Percentiles rank a stretch among this genome's conserved stretches.
Evolutionary conservation across 2,888 invertebrate species (phyloP).

Genomic region (Meghimatium bilineatum): DNA sequence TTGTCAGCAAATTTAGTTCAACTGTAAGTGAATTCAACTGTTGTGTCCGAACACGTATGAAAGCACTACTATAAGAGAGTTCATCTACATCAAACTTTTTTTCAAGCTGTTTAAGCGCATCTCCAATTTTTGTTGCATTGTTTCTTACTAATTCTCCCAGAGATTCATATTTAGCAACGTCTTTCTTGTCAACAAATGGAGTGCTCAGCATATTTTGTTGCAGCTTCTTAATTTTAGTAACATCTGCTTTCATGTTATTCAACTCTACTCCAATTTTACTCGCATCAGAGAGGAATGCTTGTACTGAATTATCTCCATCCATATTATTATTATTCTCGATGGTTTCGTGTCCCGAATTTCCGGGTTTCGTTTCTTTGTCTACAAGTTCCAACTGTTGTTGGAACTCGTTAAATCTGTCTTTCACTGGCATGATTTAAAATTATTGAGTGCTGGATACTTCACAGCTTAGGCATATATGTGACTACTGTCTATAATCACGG

Average conservation of each 20-base stretch:
- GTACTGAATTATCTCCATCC: constrained; percentile 57
- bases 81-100: constrained; percentile 39
- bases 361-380: constrained; percentile 39
- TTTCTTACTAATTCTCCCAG: constrained; percentile 58
- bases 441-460: too few relatives aligned
- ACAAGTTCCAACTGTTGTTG: constrained; percentile 57
- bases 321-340: constrained; percentile 51
- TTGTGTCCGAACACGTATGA: constrained; percentile 50
- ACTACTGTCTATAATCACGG: constrained; percentile 2
- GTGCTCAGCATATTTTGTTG: constrained; percentile 62
- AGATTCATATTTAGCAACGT: constrained; percentile 59
- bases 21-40: constrained; percentile 58
- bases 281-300: constrained; percentile 57
- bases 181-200: constrained; percentile 60
- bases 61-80: constrained; percentile 43
- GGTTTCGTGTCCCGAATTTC: constrained; percentile 8
- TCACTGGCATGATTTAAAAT: constrained; percentile 52
- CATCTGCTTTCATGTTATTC: constrained; percentile 56
- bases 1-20: constrained; percentile 58
- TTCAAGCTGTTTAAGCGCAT: constrained; percentile 57
- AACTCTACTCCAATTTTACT: constrained; percentile 59
- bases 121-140: constrained; percentile 56
- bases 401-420: constrained; percentile 64
- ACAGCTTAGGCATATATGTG: not conserved
- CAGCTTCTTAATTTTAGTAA: constrained; percentile 60